Evolutionary conservation across 2,113 vertebrate genomes (phyloP), one percentile per base, ranked within the genome.

Genomic region (Pelecanus crispus): DNA sequence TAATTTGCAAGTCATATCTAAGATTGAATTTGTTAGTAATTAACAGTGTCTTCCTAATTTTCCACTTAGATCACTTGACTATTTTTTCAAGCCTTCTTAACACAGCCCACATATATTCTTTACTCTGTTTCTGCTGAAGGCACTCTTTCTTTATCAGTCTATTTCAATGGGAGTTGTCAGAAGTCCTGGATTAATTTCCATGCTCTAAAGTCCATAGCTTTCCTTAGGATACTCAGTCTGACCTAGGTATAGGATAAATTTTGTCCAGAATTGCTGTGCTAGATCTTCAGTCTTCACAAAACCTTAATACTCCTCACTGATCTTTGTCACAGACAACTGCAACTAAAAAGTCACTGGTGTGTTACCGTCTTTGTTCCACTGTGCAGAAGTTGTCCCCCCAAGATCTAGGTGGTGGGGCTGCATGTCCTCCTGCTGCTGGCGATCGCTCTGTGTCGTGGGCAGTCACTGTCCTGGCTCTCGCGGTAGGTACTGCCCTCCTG

Each of bases 371-470:
- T 45, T 66, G 32, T 70, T 84, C 17, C 24, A 8, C 12, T 42
- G 6, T 34, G 44, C 56, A 34, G 7, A 80, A 49, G 53, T 28
- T 68, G 11, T 67, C 32, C 36, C 16, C 72, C 10, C 1, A 3
- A 25, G 38, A 5, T 42, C 13, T 45, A 44, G 50, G n/a, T 47
- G 49, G 32, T 56, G 55, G 68, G 29, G 9, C 49, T 84, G n/a
- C 25, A 13, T 7, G 42, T 78, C 40, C 67, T 81, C 10, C 42
- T 80, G 49, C 53, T 83, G 55, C 42, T 73, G 63, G 29, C 15
- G 11, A 2, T 20, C 0, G 0, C 26, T 36, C 10, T 61, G 28
- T 38, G 32, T 4, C 5, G 0, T 49, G 67, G 32, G 15, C 49
- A 20, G 22, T 21, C 38, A 10, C 22, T 53, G 40, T 7, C 26